Evolutionary conservation across 1,140 invertebrate species (phyloP), one percentile per base, ranked within the genome.

Genomic region (Pachyrhynchus sulphureomaculatus): DNA sequence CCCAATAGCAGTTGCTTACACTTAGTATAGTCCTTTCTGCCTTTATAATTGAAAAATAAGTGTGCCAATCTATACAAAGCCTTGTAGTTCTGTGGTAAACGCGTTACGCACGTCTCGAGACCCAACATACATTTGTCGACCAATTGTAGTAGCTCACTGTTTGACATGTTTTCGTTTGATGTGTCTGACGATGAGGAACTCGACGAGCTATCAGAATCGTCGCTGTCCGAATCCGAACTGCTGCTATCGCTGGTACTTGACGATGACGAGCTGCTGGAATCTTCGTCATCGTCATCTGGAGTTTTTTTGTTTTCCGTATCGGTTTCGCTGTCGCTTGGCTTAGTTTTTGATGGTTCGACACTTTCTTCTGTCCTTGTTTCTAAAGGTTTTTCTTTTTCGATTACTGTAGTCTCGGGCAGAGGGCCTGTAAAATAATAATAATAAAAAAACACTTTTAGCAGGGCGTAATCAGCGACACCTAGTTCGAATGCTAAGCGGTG

Each of bases 41-140:
- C 78, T 71, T 86, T 82, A 23, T 88, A 91, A 57, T 88, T 82
- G 71, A 89, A 90, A 75, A 89, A 94, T 68, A 91, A 88, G 76
- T 95, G 85, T 1, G 91, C 88, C 23, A 97, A 75, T 61, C 93
- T 83, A 48, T 95, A 96, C 21, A 94, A 80, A 0, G 93, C 91
- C 78, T 97, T 97, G 75, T 96, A 96, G 79, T 98, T 93, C 66
- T 92, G 89, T 0, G 91, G 87, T 78, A 95, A 95, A 34, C 94
- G 79, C 42, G 84, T 82, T 3, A 93, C 81, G 74, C 93, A 96
- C 64, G 92, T 84, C 78, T 93, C 88, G 41, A 97, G 75, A 13
- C 90, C 71, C 21, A 48, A 33, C 20, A 76, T 64, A 49, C 75
- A 76, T 29, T 62, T 64, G 52, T 76, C 74, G 2, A 75, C 62